These are phyloP conservation scores for Passer domesticus DNA, from an alignment of 2,113 vertebrate species.

Conservation along the genomic window DNA sequence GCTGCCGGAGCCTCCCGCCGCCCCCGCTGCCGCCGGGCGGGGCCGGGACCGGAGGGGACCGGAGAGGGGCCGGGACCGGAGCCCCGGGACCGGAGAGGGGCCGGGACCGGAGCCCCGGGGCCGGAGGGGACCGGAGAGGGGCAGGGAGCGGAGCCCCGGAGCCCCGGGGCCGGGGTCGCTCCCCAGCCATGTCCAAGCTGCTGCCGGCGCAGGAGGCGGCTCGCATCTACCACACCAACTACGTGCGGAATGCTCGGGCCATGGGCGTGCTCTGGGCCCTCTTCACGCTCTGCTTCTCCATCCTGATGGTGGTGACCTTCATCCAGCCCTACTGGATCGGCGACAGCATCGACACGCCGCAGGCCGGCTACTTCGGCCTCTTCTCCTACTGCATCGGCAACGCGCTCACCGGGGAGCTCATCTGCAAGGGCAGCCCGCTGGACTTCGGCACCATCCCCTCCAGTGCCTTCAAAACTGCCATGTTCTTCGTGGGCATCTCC, in stretches of 20 bases:
- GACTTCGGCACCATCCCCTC: slow-evolving; percentile 96
- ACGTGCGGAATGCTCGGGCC: slow-evolving; percentile 91
- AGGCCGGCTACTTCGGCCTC: slow-evolving; percentile 96
- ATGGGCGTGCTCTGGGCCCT: slow-evolving; percentile 94
- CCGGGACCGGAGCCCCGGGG: not conserved
- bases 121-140: too few relatives aligned
- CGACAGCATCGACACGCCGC: slow-evolving; percentile 93
- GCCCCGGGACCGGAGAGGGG: not conserved
- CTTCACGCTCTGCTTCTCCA: slow-evolving; percentile 93
- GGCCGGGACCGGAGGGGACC: not conserved
- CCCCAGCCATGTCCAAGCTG: slow-evolving; percentile 80
- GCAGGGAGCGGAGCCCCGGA: too few relatives aligned
- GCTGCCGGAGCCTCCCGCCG: not conserved
- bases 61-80: not conserved
- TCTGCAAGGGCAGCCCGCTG: slow-evolving; percentile 93
- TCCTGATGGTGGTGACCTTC: slow-evolving; percentile 93
- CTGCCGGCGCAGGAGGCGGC: slow-evolving; percentile 93
- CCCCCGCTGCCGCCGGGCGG: not conserved
- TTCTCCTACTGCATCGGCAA: slow-evolving; percentile 98
- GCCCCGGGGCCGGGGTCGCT: not conserved
- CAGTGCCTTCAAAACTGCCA: slow-evolving; percentile 95
- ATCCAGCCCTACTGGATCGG: slow-evolving; percentile 99
- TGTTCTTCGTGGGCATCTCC: slow-evolving; percentile 96
- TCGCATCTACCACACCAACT: slow-evolving; percentile 96
- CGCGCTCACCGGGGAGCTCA: slow-evolving; percentile 92